Conservation (phyloP, 1,140 invertebrate species). For the Pteromalus puparum region DNA sequence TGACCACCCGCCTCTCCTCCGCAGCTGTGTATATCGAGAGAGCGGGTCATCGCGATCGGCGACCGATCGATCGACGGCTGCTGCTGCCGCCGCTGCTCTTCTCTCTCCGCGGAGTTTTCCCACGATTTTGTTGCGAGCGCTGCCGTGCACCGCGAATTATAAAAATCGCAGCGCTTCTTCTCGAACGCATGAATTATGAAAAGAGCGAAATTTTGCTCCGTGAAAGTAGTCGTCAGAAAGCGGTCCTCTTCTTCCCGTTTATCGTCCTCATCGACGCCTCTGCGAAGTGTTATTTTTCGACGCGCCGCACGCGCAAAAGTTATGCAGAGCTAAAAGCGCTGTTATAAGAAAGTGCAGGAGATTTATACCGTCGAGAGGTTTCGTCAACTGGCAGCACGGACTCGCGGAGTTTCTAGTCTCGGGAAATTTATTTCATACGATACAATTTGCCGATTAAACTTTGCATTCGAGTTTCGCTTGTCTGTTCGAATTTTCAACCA, state of each 20-base stretch:
- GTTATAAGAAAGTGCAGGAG: neutral
- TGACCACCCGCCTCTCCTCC: slow-evolving; percentile 56
- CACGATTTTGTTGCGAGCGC: slow-evolving; percentile 48
- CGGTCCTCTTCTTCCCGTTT: neutral
- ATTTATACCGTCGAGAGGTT: neutral
- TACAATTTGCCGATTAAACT: neutral
- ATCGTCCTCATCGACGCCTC: too few relatives aligned
- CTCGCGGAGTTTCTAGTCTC: too few relatives aligned
- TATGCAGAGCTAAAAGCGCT: neutral
- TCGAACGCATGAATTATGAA: too few relatives aligned
- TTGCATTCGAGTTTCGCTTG: too few relatives aligned
- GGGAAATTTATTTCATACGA: neutral
- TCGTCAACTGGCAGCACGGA: neutral
- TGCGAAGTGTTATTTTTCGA: too few relatives aligned
- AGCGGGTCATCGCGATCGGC: slow-evolving; percentile 57
- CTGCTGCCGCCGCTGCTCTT: too few relatives aligned
- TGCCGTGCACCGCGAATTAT: neutral
- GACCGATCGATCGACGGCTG: slow-evolving; percentile 36
- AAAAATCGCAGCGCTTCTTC: neutral
- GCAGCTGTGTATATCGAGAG: slow-evolving; percentile 1
- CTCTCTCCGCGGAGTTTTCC: slow-evolving; percentile 53
- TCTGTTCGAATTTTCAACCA: neutral
- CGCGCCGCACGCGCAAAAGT: neutral
- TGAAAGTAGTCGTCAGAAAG: neutral
- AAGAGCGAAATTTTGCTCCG: neutral